phyloP scores from a whole-genome alignment of 2,113 vertebrate species.

The Casuarius casuarius region DNA sequence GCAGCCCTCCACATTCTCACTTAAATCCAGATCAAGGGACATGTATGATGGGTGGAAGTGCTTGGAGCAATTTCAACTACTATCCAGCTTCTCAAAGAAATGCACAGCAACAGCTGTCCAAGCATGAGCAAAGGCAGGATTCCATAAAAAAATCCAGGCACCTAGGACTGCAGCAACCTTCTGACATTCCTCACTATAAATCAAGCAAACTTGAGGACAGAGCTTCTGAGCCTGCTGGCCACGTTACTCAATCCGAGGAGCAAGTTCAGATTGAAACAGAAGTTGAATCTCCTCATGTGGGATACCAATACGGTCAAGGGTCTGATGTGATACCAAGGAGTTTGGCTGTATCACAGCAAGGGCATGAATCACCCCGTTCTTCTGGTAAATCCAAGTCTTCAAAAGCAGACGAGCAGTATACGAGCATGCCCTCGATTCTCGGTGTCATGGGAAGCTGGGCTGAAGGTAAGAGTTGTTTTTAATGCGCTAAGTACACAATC shows the following conservation, averaged over 20 bases:
- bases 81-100: conserved; percentile 68
- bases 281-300: conserved; percentile 47
- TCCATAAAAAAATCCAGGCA: conserved; percentile 74
- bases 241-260: conserved; percentile 52
- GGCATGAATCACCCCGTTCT: conserved; percentile 6
- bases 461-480: conserved; percentile 78
- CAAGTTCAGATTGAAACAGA: conserved; percentile 61
- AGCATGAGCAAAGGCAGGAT: conserved; percentile 76
- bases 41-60: conserved; percentile 62
- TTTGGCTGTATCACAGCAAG: conserved; percentile 54
- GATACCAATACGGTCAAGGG: conserved; percentile 66
- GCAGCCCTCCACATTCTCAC: conserved; percentile 68
- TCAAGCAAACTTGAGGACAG: conserved; percentile 73
- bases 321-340: conserved; percentile 63
- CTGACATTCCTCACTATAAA: conserved; percentile 71
- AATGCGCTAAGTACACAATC: rapidly evolving
- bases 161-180: conserved; percentile 65
- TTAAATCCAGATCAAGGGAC: conserved; percentile 74
- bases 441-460: conserved; percentile 84
- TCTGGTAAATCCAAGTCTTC: conserved; percentile 61
- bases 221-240: conserved; percentile 58
- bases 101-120: conserved; percentile 68
- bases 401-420: conserved; percentile 83
- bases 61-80: conserved; percentile 77
- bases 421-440: conserved; percentile 80